phyloP scores from a whole-genome alignment of 1,140 invertebrate genomes.

The Drosophila quadrilineata region DNA sequence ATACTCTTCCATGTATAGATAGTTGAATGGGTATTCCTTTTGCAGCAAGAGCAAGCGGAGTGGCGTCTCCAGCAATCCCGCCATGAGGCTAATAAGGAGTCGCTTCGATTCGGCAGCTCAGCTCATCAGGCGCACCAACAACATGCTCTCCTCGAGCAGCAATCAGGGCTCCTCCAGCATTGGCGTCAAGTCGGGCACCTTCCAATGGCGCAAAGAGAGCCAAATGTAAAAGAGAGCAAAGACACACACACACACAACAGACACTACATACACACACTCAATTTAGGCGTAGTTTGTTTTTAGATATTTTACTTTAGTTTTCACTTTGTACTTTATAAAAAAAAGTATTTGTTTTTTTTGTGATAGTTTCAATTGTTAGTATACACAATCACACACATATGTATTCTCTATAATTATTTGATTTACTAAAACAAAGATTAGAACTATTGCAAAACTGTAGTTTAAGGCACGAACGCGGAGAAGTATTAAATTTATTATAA shows the following conservation, averaged over 20 bases:
- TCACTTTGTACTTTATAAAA: constrained; percentile 44
- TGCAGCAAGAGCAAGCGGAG: constrained; percentile 88
- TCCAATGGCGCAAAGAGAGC: constrained; percentile 88
- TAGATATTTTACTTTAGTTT: constrained; percentile 45
- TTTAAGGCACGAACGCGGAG: constrained; percentile 63
- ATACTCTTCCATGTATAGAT: background rate
- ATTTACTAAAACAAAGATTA: constrained; percentile 48
- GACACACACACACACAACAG: constrained; percentile 10
- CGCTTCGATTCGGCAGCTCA: constrained; percentile 85
- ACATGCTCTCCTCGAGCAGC: constrained; percentile 80
- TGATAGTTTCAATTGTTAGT: constrained; percentile 79
- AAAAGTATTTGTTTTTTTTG: constrained; percentile 75
- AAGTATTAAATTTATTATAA: constrained; percentile 53
- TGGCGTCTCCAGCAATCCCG: constrained; percentile 95
- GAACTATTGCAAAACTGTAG: constrained; percentile 51
- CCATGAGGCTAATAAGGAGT: constrained; percentile 89
- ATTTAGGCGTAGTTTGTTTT: constrained; percentile 35
- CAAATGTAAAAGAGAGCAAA: constrained; percentile 76
- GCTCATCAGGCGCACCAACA: constrained; percentile 81
- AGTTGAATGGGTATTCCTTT: background rate
- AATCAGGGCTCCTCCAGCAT: constrained; percentile 81
- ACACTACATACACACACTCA: constrained; percentile 51
- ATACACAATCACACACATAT: constrained; percentile 47
- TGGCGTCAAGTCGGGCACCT: constrained; percentile 85
- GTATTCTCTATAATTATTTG: constrained; percentile 57